Percentiles rank a stretch among this genome's conserved stretches.
These are phyloP conservation scores for Hybognathus amarus DNA, from an alignment of 2,797 vertebrate species.

Conservation along the genomic window DNA sequence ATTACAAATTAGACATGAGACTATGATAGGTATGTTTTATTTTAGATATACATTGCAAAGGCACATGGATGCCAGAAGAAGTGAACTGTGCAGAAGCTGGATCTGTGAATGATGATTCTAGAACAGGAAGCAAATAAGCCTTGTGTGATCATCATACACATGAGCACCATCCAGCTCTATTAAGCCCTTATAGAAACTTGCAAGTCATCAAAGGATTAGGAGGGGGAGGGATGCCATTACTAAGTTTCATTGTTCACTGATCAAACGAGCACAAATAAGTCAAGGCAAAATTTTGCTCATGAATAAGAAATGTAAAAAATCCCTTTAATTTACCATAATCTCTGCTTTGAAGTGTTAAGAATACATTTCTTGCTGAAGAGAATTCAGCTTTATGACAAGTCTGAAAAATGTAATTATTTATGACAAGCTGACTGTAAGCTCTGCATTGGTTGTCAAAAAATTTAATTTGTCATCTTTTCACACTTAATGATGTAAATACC, in stretches of 20 bases:
- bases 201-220: conserved; percentile 32
- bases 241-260: conserved; percentile 20
- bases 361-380: conserved; percentile 54
- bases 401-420: conserved; percentile 25
- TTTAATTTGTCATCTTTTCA: conserved; percentile 69
- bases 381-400: conserved; percentile 62
- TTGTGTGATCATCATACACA: conserved; percentile 18
- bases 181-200: conserved; percentile 14
- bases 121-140: conserved; percentile 14
- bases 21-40: not conserved
- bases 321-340: not conserved
- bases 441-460: conserved; percentile 71
- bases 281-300: not conserved
- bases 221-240: not conserved
- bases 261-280: conserved; percentile 16
- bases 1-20: not conserved
- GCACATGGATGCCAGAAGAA: not conserved
- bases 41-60: not conserved
- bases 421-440: conserved; percentile 8
- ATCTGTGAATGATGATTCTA: conserved; percentile 20
- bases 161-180: not conserved
- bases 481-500: conserved; percentile 76
- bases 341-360: conserved; percentile 9
- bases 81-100: not conserved
- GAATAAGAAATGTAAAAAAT: not conserved